Base-by-base conservation (phyloP, 2,888 invertebrate species). In the Boloria selene region DNA sequence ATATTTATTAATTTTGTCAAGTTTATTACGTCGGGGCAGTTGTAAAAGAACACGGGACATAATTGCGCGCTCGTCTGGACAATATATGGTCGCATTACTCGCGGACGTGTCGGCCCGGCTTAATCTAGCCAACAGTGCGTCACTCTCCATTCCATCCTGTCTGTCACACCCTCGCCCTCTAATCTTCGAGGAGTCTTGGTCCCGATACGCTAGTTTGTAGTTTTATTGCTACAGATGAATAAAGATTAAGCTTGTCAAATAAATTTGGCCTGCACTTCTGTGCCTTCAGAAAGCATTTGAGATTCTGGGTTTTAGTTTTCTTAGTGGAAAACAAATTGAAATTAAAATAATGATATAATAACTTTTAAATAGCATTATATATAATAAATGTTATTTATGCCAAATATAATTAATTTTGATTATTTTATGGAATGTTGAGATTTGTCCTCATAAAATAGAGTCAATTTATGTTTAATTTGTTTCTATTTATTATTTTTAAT, bases 51-150 rank as follows among this genome's bases (percentile, higher is more conserved):
- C 70, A 74, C 67, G 73, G 72, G 44, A 75, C 86, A 88, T 90
- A 90, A 90, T 90, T 87, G 88, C 84, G 85, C 84, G 85, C 85
- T 79, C 81, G 82, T 76, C 85, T 85, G 84, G 82, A 86, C 88
- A 85, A 92, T 91, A 92, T 91, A 91, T 86, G 90, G 83, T 82
- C 85, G 88, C 92, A 92, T 91, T 90, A 91, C 86, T 85, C 82
- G 85, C 80, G 90, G 82, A 92, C 91, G 92, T 92, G 92, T 88
- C 85, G 84, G 83, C 83, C 79, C 80, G 78, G 82, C 67, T 90
- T 91, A 88, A 92, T 90, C 90, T 90, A 89, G 83, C 83, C 82
- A 79, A 79, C 84, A 86, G 88, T 87, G 84, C 87, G 88, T 88
- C 90, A 87, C 89, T 89, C 88, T 59, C 82, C 84, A 82, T 79